These are phyloP conservation scores for Pseudococcus viburni DNA, from an alignment of 2,888 invertebrate species.

Conservation along the genomic window DNA sequence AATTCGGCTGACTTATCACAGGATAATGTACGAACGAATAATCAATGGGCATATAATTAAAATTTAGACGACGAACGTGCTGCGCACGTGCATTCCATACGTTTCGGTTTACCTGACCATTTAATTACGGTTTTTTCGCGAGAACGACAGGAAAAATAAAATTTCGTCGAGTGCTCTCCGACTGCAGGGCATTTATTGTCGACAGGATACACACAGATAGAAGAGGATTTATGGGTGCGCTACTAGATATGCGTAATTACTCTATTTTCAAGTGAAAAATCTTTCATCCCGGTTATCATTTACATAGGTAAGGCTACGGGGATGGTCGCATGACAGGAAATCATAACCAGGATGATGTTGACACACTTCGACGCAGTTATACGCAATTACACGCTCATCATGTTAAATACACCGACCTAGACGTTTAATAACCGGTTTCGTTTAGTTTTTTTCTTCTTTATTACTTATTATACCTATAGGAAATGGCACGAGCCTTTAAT, in stretches of 20 bases:
- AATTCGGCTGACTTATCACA: not conserved
- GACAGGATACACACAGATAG: conserved; percentile 25
- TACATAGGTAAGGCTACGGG: not conserved
- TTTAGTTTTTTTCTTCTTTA: conserved; percentile 19
- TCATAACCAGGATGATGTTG: conserved; percentile 65
- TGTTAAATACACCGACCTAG: conserved; percentile 62
- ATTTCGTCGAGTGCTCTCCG: conserved; percentile 8
- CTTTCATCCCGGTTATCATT: conserved; percentile 48
- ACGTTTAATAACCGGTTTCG: conserved; percentile 60
- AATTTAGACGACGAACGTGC: not conserved
- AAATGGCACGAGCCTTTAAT: conserved; percentile 65
- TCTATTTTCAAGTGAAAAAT: conserved; percentile 55
- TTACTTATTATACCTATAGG: conserved; percentile 2
- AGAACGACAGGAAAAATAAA: conserved; percentile 9
- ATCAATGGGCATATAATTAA: not conserved
- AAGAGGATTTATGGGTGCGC: conserved; percentile 48
- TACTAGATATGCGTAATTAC: conserved; percentile 39
- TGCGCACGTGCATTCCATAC: not conserved
- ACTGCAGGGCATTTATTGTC: not conserved
- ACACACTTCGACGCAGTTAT: conserved; percentile 66
- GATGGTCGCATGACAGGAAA: conserved; percentile 66
- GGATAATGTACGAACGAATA: not conserved
- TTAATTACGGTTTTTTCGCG: conserved; percentile 30
- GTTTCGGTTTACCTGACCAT: conserved; percentile 45
- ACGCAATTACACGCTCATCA: conserved; percentile 66